A percentile compares a stretch with the other conserved stretches of the same genome.
Evolutionary conservation across 2,888 invertebrate species (phyloP).

Genomic region (Drosophila austrosaltans): DNA sequence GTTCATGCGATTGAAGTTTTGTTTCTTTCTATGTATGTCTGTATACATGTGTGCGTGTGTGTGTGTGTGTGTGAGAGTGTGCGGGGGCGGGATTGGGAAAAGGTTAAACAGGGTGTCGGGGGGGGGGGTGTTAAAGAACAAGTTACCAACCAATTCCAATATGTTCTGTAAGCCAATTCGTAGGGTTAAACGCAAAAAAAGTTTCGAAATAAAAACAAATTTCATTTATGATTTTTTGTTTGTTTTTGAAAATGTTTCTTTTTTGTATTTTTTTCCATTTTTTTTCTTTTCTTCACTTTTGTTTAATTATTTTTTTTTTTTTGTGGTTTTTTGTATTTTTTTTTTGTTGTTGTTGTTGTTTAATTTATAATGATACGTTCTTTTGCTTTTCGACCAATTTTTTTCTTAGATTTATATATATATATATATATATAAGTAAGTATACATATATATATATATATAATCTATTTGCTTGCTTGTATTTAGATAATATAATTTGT

Average conservation of each 20-base stretch:
- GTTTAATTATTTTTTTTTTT: slow-evolving; percentile 29
- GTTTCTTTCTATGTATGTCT: not conserved
- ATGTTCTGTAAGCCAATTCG: slow-evolving; percentile 11
- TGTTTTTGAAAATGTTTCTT: slow-evolving; percentile 46
- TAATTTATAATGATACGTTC: slow-evolving; percentile 74
- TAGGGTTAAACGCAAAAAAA: slow-evolving; percentile 49
- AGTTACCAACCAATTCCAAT: slow-evolving; percentile 31
- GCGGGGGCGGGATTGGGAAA: not conserved
- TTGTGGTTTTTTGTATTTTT: slow-evolving; percentile 26
- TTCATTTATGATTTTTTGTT: slow-evolving; percentile 44
- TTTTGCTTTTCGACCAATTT: slow-evolving; percentile 52
- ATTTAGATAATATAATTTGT: slow-evolving; percentile 40
- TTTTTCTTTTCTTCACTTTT: slow-evolving; percentile 53
- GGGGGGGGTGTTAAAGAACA: not conserved
- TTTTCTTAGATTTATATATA: slow-evolving; percentile 24
- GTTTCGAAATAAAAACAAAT: slow-evolving; percentile 67
- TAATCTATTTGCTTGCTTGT: slow-evolving; percentile 20
- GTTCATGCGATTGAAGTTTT: slow-evolving; percentile 36
- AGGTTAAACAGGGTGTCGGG: not conserved
- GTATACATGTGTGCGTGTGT: not conserved
- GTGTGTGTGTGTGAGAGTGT: not conserved
- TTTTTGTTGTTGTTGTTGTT: slow-evolving; percentile 36
- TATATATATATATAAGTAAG: slow-evolving; percentile 35
- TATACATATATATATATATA: slow-evolving; percentile 36
- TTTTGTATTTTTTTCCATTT: slow-evolving; percentile 46